Conservation (phyloP, 2,113 vertebrate species). For the pig (Sus scrofa) region DNA sequence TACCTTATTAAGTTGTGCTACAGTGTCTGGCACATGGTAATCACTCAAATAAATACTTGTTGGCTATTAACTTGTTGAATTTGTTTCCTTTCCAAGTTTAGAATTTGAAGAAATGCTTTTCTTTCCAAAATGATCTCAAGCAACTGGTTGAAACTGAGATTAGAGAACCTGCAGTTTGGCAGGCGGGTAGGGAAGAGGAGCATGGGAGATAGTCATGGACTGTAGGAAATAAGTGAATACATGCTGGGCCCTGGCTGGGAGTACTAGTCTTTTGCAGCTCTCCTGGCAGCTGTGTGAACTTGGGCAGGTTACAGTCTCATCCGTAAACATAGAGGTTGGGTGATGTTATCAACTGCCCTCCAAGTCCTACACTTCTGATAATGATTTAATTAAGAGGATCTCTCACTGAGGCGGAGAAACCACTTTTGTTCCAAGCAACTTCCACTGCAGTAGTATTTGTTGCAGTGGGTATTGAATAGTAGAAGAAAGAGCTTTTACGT, state of each 20-base stretch:
- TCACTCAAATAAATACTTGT: neutral
- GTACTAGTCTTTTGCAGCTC: neutral
- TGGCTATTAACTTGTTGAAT: neutral
- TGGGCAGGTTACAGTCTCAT: neutral
- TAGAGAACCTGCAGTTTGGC: neutral
- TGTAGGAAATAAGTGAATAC: neutral
- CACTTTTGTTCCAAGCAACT: neutral
- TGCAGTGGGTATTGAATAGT: neutral
- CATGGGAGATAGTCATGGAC: neutral
- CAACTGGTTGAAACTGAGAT: neutral
- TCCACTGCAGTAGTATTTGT: neutral
- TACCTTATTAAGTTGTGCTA: neutral
- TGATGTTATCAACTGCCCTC: neutral
- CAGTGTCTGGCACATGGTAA: neutral
- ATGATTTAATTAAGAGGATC: conserved; percentile 31
- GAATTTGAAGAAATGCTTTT: neutral
- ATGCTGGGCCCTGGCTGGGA: neutral
- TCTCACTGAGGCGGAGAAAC: neutral
- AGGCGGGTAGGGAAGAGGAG: too few relatives aligned
- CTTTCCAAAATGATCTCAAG: neutral
- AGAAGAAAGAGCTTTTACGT: conserved; percentile 35
- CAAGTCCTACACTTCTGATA: neutral
- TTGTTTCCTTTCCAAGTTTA: neutral
- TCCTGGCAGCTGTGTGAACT: neutral
- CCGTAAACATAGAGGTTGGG: neutral